Evolutionary conservation across 2,888 invertebrate genomes (phyloP), one percentile per base, ranked within the genome.

Genomic region (Apodemia zela): DNA sequence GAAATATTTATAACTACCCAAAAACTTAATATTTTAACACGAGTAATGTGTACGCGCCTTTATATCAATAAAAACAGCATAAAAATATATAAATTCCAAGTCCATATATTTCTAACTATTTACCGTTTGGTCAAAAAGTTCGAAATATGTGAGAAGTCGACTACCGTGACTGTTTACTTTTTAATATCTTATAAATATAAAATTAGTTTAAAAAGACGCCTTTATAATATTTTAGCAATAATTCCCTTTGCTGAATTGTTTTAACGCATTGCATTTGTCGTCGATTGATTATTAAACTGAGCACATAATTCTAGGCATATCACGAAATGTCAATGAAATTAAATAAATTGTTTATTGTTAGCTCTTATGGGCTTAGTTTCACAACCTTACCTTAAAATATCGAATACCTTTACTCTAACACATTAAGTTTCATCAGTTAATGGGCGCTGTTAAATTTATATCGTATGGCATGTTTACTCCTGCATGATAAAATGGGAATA

Each of bases 191-290:
- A 51, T 51, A 51, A 21, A 38, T 38, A 21, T 18, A 51, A 51
- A 51, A 11, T 21, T 51, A 51, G 51, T 51, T 51, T 11, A 51
- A 18, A 51, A 13, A 13, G 38, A 38, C 38, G 38, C 13, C 38
- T 13, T 13, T 21, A 18, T 21, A 51, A 18, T 21, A 51, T 51
- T 51, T 51, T 51, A 51, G 18, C 51, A 21, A 51, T 47, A 47
- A 47, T 4, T 51, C 21, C 10, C 10, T 51, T 51, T 51, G 51
- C 21, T 51, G 21, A 51, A 51, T 51, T 11, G 51, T 51, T 18
- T 51, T 11, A 51, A 51, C 21, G 51, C 51, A 17, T 11, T 13
- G 51, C 21, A 51, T 51, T 51, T 51, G 51, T 51, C 51, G 51
- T 51, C 51, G 51, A 51, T 51, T 51, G 21, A 51, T 18, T 17